Conservation (phyloP, 2,888 invertebrate species). For the Heliothis peltigera region DNA sequence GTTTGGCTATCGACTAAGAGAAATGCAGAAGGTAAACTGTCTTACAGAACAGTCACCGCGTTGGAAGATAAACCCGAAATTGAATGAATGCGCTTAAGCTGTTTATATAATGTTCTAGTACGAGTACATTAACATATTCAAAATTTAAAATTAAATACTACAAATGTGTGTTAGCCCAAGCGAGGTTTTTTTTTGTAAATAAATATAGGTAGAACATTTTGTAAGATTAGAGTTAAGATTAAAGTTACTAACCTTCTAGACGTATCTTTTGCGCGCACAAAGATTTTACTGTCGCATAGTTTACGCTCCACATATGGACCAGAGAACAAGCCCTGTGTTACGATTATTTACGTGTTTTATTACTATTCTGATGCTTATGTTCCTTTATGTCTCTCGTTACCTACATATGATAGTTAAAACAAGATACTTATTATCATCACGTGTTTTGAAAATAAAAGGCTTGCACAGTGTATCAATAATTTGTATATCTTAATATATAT, state of each 20-base stretch:
- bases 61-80: too few species aligned
- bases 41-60: neutral
- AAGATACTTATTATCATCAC: neutral
- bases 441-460: too few species aligned
- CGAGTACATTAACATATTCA: too few species aligned
- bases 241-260: conserved; percentile 11
- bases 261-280: neutral
- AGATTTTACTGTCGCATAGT: conserved; percentile 30
- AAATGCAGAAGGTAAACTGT: conserved; percentile 21
- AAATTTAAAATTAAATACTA: too few species aligned
- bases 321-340: conserved; percentile 1
- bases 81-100: too few species aligned
- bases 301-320: conserved; percentile 41
- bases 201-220: neutral
- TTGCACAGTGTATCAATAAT: too few species aligned
- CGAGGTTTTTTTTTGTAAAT: too few species aligned
- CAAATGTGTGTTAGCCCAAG: too few species aligned
- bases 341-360: conserved; percentile 17
- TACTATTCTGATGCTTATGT: neutral
- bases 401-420: neutral
- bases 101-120: too few species aligned
- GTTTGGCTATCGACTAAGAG: conserved; percentile 1
- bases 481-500: too few species aligned
- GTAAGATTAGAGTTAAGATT: too few species aligned
- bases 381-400: conserved; percentile 10